Evolutionary conservation across 53 echinoderm and acorn worm genomes (phyloP), one percentile per base, ranked within the genome.

Genomic region (Holothuria leucospilota): DNA sequence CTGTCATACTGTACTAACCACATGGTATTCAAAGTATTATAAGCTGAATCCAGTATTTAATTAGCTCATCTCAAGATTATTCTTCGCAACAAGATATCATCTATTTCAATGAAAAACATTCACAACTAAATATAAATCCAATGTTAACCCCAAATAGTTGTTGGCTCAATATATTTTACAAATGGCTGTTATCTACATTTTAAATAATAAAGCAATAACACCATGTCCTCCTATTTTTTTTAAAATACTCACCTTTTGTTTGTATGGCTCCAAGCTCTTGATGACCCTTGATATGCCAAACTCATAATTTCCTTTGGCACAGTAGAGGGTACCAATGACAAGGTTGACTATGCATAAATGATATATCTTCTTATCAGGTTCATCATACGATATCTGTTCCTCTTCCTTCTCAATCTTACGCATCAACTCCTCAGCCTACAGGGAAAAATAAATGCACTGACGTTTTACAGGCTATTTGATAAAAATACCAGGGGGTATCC

Each of bases 321-420:
- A 99, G 84, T 99, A 99, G 84, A 99, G 85, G 20, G 99, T 99
- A 51, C 99, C 99, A 28, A 99, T 99, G 74, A 99, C 99, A 3
- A 95, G 93, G 78, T 99, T 95, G 67, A 95, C 95, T 15, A 95
- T 95, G 61, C 95, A 99, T 20, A 99, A 87, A 67, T 95, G 95
- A 77, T 99, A 99, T 53, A 95, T 99, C 89, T 99, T 99, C 79
- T 95, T 95, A 72, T 99, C 99, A 0, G 99, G 99, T 60, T 99
- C 99, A 66, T 95, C 98, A n/a, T 95, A 95, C 0, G 95, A 95
- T 38, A 99, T 88, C 84, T 99, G 99, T 58, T 99, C 99, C 65
- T 99, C 99, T 58, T 99, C 99, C 38, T 99, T 99, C 87, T 99
- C 99, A n/a, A 99, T 99, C 90, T 99, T 99, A 9, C 99, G 79